Base-by-base conservation (phyloP, 2,888 invertebrate genomes). In the Parochlus steinenii region DNA sequence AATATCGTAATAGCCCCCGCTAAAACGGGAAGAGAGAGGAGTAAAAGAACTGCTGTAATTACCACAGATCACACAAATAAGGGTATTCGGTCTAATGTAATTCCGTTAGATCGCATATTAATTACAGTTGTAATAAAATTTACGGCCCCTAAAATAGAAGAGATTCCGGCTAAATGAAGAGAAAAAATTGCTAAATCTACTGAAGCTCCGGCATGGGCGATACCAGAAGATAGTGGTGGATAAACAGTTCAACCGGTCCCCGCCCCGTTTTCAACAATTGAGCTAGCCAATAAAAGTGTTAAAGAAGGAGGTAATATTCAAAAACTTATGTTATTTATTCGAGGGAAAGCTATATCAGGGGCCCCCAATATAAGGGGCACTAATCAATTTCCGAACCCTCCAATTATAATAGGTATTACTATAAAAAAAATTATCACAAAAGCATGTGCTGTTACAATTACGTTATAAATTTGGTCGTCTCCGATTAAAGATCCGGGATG, bases 291-390 rank as follows among this genome's bases (percentile, higher is more conserved):
- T 53, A 80, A 48, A 29, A 82, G 44, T n/a, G 64, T 62, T 47
- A 82, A 47, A 7, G 77, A 72, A 0, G 76, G 74, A 0, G 74
- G 74, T n/a, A 82, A 43, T 37, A 83, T 43, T 65, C 81, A 82
- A 63, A 81, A 83, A 54, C 79, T 80, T 69, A 81, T 73, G 63
- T 80, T 81, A 69, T 83, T 83, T 66, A 83, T 65, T 51, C 79
- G 79, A 0, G 81, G 81, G 34, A 80, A 82, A 7, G 76, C 74
- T 64, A 83, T 81, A 67, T 85, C 82, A 3, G 78, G 77, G 0
- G 74, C 71, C 42, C 74, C 75, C 49, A 82, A 46, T 64, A 82
- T 77, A 58, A 82, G 46, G 5, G 81, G 81, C 0, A 81, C 61
- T 54, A 83, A 48, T 69, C 78, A 82, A 58, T 85, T 85, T 41